A percentile compares a stretch with the other conserved stretches of the same genome.
These are phyloP conservation scores for Tuta absoluta DNA, from an alignment of 2,888 invertebrate genomes.

Conservation along the genomic window DNA sequence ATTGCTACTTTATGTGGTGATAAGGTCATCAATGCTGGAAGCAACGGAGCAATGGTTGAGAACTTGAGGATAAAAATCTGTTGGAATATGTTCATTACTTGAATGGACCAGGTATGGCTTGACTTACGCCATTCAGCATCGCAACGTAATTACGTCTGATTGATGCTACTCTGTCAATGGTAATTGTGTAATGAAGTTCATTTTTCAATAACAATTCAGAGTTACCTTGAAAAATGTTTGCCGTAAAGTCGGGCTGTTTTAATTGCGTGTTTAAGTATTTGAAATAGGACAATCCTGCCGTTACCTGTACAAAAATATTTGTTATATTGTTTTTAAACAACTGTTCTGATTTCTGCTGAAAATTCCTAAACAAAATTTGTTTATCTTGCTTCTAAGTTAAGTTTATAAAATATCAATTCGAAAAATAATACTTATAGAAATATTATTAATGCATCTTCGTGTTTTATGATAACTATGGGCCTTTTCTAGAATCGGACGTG, in stretches of 20 bases:
- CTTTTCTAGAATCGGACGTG: background rate
- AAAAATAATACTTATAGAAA: background rate
- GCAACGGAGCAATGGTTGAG: background rate
- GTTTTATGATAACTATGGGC: too few species aligned
- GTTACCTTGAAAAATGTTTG: constrained; percentile 18
- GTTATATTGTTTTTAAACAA: background rate
- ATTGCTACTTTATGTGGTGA: background rate
- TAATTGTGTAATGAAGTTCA: constrained; percentile 13
- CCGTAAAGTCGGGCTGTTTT: background rate
- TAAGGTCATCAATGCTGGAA: background rate
- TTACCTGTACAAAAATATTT: background rate
- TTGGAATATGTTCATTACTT: background rate
- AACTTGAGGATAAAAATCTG: background rate
- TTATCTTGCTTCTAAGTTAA: background rate
- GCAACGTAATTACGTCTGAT: constrained; percentile 21
- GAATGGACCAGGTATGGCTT: background rate
- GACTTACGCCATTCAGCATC: constrained; percentile 15
- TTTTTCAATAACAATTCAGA: constrained; percentile 19
- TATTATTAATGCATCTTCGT: too few species aligned
- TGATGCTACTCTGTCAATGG: constrained; percentile 19
- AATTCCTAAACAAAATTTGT: background rate
- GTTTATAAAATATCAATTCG: background rate
- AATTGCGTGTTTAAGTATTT: constrained; percentile 6
- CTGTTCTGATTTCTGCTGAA: background rate
- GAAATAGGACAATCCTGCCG: background rate